Percentiles rank a stretch among this genome's conserved stretches.
Conservation (phyloP, 2,113 vertebrate genomes). For the Seriola dumerili region DNA sequence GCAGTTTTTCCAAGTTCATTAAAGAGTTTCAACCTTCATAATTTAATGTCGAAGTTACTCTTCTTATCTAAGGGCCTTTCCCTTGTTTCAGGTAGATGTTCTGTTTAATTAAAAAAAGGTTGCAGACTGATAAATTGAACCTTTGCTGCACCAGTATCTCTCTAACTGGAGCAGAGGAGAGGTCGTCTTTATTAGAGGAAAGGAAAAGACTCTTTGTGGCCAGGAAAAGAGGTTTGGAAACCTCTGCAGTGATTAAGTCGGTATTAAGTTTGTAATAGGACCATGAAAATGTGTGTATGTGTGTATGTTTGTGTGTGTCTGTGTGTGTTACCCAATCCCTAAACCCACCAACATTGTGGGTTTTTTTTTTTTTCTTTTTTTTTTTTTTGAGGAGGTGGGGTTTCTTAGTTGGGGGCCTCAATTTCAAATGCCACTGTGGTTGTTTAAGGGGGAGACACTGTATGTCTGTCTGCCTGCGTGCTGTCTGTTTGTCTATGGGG, state of each 20-base stretch:
- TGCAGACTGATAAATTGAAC: conserved; percentile 33
- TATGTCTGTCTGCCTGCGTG: conserved; percentile 24
- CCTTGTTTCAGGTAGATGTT: conserved; percentile 17
- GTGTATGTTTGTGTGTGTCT: conserved; percentile 26
- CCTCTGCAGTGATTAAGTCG: conserved; percentile 55
- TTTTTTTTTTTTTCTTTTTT: conserved; percentile 11
- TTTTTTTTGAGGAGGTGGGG: conserved; percentile 9
- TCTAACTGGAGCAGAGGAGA: conserved; percentile 29
- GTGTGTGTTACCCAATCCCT: conserved; percentile 50
- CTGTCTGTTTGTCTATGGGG: neutral
- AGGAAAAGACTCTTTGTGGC: conserved; percentile 52
- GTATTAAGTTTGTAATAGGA: conserved; percentile 59
- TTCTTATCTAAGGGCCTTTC: neutral
- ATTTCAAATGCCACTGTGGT: conserved; percentile 53
- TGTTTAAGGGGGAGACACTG: conserved; percentile 32
- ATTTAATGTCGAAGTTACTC: neutral
- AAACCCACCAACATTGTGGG: conserved; percentile 53
- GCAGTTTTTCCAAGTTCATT: conserved; percentile 1
- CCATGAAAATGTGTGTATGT: conserved; percentile 29
- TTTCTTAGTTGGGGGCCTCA: conserved; percentile 38
- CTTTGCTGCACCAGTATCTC: conserved; percentile 25
- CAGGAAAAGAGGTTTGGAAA: conserved; percentile 57
- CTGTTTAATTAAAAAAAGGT: conserved; percentile 48
- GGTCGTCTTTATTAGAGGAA: conserved; percentile 36
- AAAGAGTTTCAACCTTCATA: conserved; percentile 18